Evolutionary conservation across 2,113 vertebrate genomes (phyloP), one percentile per base, ranked within the genome.

Genomic region (Passer domesticus): DNA sequence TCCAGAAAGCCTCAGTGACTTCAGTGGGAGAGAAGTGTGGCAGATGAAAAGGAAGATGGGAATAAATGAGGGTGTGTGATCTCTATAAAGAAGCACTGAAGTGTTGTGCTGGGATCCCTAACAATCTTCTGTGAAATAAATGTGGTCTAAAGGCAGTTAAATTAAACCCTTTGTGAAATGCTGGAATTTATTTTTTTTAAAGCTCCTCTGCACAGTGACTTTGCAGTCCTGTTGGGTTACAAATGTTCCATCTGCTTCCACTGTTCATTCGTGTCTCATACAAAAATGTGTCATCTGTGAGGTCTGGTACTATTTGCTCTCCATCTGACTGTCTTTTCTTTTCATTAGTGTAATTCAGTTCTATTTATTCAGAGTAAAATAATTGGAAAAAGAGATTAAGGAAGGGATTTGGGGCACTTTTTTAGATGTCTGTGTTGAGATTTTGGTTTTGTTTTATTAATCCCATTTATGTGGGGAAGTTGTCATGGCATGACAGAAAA

Each of bases 161-260:
- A 76, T 60, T 11, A 88, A 78, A 18, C 0, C 6, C 53, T 58
- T 72, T 56, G 39, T 84, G 53, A 75, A 75, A 72, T 39, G 24
- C 13, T 79, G 70, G 13, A 84, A 23, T 95, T 82, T 87, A 90
- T 89, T 64, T 4, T 87, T 64, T 4, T 4, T 87, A 49, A 85
- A 95, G 58, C 53, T 87, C 6, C n/a, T 64, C 31, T 87, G 49
- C 74, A 41, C 53, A n/a, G 49, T 66, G 74, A 60, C 74, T 92
- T 82, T 85, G 49, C 64, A 68, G 30, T 89, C 85, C 75, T 90
- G 44, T 73, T 93, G 62, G 55, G 78, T 75, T 94, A 83, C 67
- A 66, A 53, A 83, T 76, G 46, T 69, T 95, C 82, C 72, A 73
- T 95, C 78, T 96, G 85, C 69, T 91, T 91, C 56, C 47, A 74